Conservation (phyloP, 2,113 vertebrate genomes). For the Hiodon tergisus region DNA sequence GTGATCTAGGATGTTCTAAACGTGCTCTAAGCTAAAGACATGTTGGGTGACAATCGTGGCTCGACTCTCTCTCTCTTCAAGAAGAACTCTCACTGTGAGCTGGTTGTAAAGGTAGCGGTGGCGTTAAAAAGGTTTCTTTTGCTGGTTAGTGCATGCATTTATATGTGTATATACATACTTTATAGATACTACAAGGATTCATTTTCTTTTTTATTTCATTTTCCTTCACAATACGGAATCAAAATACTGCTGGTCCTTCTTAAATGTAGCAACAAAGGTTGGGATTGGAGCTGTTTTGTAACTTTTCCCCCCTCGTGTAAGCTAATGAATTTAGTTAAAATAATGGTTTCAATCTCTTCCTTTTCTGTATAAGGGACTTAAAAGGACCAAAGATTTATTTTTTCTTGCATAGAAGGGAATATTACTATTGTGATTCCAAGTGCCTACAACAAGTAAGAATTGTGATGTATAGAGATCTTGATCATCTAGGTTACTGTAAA, state of each 20-base stretch:
- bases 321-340: constrained; percentile 50
- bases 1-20: no score
- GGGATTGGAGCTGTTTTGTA: constrained; percentile 9
- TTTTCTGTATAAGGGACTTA: constrained; percentile 45
- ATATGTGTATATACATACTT: constrained; percentile 19
- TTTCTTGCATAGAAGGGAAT: constrained; percentile 54
- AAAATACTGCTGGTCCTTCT: constrained; percentile 55
- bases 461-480: constrained; percentile 45
- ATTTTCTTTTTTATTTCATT: constrained; percentile 31
- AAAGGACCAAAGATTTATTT: constrained; percentile 66
- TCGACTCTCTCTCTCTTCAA: no score
- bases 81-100: no score
- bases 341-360: constrained; percentile 45
- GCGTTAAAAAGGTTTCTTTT: no score
- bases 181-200: constrained; percentile 20
- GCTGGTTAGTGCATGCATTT: no score
- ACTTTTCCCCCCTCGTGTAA: constrained; percentile 31
- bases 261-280: constrained; percentile 51
- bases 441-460: constrained; percentile 61
- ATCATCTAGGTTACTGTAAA: constrained; percentile 52
- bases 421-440: constrained; percentile 58
- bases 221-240: constrained; percentile 41
- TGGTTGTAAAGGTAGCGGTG: no score
- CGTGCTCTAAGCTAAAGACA: no score
- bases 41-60: no score